Base-by-base conservation (phyloP, 2,113 vertebrate species). In the Hippocampus abdominalis region DNA sequence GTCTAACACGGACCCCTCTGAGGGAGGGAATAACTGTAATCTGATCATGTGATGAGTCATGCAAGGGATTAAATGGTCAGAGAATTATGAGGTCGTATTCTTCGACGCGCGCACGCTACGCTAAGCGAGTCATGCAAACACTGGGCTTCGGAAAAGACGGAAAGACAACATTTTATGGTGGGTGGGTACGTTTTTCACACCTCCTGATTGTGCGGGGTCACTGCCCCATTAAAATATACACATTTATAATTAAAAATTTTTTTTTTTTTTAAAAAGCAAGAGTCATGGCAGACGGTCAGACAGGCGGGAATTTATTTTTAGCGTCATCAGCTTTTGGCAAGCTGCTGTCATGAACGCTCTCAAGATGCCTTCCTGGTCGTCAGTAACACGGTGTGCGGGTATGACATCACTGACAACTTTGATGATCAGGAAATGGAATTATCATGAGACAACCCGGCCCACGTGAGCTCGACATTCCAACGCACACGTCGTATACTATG, bases 41-140 rank as follows among this genome's bases (percentile, higher is more conserved):
- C 61, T 42, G 39, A 23, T 21, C 61, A 64, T 23, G 61, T 23
- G 21, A 64, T 25, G 61, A 44, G 61, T 64, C 61, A 23, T 42
- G 21, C 61, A 8, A 18, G 39, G 39, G 61, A 64, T 64, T 64
- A 64, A 64, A 44, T 42, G 36, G 10, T 42, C 61, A n/a, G 61
- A 60, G 57, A 64, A 42, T 64, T 23, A 64, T 42, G 21, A 42
- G 23, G 61, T 42, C 36, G 23, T 64, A 64, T 64, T 64, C 21
- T 23, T 23, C 42, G 1, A 64, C 8, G 39, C 36, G 10, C 8
- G 15, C 59, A 62, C 36, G 60, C 60, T n/a, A 62, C 18, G 3
- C 61, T 40, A 4, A 23, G 27, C 15, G 15, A 42, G 10, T 63
- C 61, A 23, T n/a, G 60, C 36, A 21, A 63, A 63, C 8, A 64